These are phyloP conservation scores for Synergus umbraculus DNA, from an alignment of 2,888 invertebrate genomes.

Conservation along the genomic window DNA sequence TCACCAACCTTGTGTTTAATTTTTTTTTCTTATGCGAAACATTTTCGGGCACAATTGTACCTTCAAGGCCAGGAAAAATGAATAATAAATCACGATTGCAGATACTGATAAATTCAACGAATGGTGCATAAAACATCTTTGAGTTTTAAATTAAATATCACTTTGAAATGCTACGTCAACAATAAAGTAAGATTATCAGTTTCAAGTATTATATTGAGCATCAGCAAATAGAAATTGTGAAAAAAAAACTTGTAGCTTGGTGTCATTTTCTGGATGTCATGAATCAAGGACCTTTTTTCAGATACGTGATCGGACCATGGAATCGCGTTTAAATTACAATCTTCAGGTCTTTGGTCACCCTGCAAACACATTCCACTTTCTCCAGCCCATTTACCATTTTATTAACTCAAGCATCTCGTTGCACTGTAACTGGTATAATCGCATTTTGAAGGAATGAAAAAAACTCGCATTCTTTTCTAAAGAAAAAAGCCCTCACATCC, in stretches of 20 bases:
- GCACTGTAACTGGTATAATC: slow-evolving; percentile 50
- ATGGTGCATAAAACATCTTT: not conserved
- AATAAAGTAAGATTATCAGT: not conserved
- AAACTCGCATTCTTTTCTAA: slow-evolving; percentile 49
- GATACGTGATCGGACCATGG: slow-evolving; percentile 23
- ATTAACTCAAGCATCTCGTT: slow-evolving; percentile 46
- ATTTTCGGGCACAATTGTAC: not conserved
- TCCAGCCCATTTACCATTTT: slow-evolving; percentile 55
- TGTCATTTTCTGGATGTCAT: slow-evolving; percentile 19
- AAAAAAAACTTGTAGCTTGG: not conserved
- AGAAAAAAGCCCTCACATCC: slow-evolving; percentile 39
- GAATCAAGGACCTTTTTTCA: slow-evolving; percentile 31
- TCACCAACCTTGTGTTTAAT: not conserved
- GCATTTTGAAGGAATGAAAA: slow-evolving; percentile 47
- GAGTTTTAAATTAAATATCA: not conserved
- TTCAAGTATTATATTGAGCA: not conserved
- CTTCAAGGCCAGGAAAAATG: slow-evolving; percentile 12
- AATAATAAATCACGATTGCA: slow-evolving; percentile 12
- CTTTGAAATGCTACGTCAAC: not conserved
- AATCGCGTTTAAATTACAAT: slow-evolving; percentile 42
- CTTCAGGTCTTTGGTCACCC: slow-evolving; percentile 40
- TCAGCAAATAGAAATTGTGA: not conserved
- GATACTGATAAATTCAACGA: not conserved
- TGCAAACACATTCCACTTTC: slow-evolving; percentile 53
- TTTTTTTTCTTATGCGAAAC: not conserved